Conservation (phyloP, 2,888 invertebrate species). For the Teleiodes luculella region DNA sequence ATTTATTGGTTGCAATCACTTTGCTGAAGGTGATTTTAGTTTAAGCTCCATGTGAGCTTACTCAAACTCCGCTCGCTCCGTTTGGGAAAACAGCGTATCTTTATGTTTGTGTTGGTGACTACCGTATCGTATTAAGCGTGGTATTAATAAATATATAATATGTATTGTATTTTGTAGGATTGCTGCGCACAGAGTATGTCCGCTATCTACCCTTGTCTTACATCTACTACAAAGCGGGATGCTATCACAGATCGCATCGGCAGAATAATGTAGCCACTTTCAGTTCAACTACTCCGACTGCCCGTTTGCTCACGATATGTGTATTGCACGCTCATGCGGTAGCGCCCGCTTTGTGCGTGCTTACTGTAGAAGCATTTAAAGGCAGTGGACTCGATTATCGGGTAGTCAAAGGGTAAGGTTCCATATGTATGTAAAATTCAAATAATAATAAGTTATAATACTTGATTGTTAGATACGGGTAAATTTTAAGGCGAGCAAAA, state of each 20-base stretch:
- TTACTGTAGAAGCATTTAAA: constrained; percentile 31
- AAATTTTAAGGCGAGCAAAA: too few relatives aligned
- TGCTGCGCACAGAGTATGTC: constrained; percentile 36
- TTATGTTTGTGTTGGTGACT: too few relatives aligned
- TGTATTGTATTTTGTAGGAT: constrained; percentile 33
- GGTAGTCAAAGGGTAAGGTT: constrained; percentile 38
- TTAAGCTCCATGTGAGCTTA: too few relatives aligned
- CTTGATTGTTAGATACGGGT: not conserved
- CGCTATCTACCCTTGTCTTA: constrained; percentile 32
- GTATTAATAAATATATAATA: too few relatives aligned
- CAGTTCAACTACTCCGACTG: constrained; percentile 13
- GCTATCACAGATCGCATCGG: constrained; percentile 4
- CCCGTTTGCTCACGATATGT: constrained; percentile 26
- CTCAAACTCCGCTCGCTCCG: too few relatives aligned
- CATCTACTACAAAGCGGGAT: constrained; percentile 39
- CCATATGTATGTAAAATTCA: not conserved
- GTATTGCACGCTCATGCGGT: constrained; percentile 37
- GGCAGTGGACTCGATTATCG: constrained; percentile 30
- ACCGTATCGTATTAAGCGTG: too few relatives aligned
- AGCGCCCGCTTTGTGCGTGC: constrained; percentile 34
- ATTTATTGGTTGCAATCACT: not conserved
- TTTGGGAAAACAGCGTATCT: too few relatives aligned
- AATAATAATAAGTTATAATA: not conserved
- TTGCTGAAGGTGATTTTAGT: too few relatives aligned
- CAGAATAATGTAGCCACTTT: not conserved